Evolutionary conservation across 2,797 vertebrate genomes (phyloP).

Genomic region (Microctenopoma lineatum): DNA sequence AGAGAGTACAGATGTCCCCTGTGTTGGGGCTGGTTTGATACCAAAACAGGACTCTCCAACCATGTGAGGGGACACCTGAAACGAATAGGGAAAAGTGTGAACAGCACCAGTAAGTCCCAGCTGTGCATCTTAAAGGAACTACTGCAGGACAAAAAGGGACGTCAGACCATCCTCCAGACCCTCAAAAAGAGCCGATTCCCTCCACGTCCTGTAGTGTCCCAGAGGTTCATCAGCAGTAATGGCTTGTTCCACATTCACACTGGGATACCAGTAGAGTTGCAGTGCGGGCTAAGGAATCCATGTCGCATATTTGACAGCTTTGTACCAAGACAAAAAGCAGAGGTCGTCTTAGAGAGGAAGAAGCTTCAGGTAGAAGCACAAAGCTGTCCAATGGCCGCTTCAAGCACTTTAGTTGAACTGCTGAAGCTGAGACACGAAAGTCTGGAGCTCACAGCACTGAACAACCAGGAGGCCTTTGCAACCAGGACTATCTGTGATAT

Average conservation of each 20-base stretch:
- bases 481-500: slow-evolving; percentile 87
- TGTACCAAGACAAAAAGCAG: slow-evolving; percentile 70
- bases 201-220: slow-evolving; percentile 86
- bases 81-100: slow-evolving; percentile 89
- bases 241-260: slow-evolving; percentile 85
- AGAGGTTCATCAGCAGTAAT: slow-evolving; percentile 85
- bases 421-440: slow-evolving; percentile 88
- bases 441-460: slow-evolving; percentile 82
- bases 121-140: slow-evolving; percentile 91
- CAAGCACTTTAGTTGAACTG: slow-evolving; percentile 90
- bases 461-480: slow-evolving; percentile 78
- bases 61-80: slow-evolving; percentile 95
- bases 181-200: slow-evolving; percentile 85
- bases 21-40: slow-evolving; percentile 94
- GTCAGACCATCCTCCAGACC: slow-evolving; percentile 87
- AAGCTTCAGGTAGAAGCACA: slow-evolving; percentile 76
- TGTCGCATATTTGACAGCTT: slow-evolving; percentile 15
- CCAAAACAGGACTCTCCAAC: slow-evolving; percentile 95
- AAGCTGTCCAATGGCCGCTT: slow-evolving; percentile 77
- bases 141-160: slow-evolving; percentile 90
- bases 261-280: slow-evolving; percentile 87
- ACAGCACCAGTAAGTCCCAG: slow-evolving; percentile 90
- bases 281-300: slow-evolving; percentile 75
- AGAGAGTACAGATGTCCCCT: slow-evolving; percentile 91
- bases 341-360: slow-evolving; percentile 69